Conservation (phyloP, 2,797 vertebrate species). For the Phrynocephalus guinanensis region DNA sequence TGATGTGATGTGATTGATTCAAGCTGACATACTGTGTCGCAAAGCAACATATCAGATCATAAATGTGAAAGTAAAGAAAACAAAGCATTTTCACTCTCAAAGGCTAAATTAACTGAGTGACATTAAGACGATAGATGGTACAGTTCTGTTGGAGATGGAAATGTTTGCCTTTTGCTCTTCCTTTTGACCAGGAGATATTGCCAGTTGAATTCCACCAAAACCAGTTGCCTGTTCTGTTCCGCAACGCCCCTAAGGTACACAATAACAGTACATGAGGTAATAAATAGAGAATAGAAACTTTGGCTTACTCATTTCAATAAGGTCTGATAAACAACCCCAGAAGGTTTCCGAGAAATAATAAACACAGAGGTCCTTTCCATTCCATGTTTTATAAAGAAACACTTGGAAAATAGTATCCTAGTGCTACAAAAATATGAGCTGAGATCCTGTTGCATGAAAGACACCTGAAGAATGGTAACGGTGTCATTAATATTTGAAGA, state of each 20-base stretch:
- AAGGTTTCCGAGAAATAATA: not conserved
- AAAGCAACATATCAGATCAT: conserved; percentile 72
- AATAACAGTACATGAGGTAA: not conserved
- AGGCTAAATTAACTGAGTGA: conserved; percentile 64
- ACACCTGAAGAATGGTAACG: too few species aligned
- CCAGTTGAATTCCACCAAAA: too few species aligned
- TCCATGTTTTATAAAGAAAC: too few species aligned
- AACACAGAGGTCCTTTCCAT: not conserved
- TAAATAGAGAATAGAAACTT: not conserved
- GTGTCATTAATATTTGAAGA: too few species aligned
- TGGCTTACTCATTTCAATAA: not conserved
- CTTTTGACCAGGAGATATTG: not conserved
- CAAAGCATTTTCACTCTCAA: conserved; percentile 53
- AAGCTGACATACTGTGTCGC: conserved; percentile 68
- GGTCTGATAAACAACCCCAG: not conserved
- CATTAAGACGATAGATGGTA: not conserved
- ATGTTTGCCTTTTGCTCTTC: not conserved
- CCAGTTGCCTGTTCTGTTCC: not conserved
- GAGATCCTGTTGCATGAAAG: too few species aligned
- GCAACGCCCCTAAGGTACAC: not conserved
- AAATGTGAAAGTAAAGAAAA: conserved; percentile 66
- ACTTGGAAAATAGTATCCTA: too few species aligned
- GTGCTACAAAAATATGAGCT: not conserved
- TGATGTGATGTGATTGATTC: conserved; percentile 74
- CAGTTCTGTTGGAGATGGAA: conserved; percentile 54